Evolutionary conservation across 2,888 invertebrate species (phyloP).

Genomic region (Stratiomys singularior): DNA sequence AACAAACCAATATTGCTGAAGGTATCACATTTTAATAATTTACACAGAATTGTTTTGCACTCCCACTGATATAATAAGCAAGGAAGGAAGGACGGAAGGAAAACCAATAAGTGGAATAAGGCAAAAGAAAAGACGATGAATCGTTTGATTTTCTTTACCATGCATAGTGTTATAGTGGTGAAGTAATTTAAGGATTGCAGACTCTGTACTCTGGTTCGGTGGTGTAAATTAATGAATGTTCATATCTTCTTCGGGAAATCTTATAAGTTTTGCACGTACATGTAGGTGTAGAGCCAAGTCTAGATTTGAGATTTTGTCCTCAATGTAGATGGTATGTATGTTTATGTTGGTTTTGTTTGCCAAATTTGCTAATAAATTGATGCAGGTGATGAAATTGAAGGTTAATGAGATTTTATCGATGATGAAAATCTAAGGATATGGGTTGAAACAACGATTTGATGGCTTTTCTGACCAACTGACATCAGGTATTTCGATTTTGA

Average conservation of each 20-base stretch:
- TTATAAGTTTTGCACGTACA: background rate
- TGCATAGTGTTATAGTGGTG: constrained; percentile 19
- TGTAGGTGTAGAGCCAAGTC: background rate
- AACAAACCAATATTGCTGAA: constrained; percentile 40
- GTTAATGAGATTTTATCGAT: constrained; percentile 35
- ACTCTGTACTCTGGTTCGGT: background rate
- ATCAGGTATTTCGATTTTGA: too few species aligned
- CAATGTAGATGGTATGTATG: background rate
- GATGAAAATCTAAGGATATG: background rate
- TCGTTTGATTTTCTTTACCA: constrained; percentile 20
- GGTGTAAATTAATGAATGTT: background rate
- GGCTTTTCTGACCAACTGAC: too few species aligned
- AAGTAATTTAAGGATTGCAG: constrained; percentile 36
- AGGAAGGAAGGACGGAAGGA: background rate
- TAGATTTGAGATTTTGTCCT: background rate
- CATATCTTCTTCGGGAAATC: background rate
- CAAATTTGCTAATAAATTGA: constrained; percentile 27
- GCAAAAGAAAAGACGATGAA: constrained; percentile 23
- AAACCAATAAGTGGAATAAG: background rate
- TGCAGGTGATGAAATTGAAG: constrained; percentile 42
- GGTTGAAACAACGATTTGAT: background rate
- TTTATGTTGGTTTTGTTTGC: too few species aligned
- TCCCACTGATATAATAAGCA: background rate
- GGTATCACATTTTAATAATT: constrained; percentile 47
- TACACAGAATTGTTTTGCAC: constrained; percentile 15